Evolutionary conservation across 30 jellyfish, hydroid and myxozoan species (phyloP).

Genomic region (Clytia hemisphaerica): DNA sequence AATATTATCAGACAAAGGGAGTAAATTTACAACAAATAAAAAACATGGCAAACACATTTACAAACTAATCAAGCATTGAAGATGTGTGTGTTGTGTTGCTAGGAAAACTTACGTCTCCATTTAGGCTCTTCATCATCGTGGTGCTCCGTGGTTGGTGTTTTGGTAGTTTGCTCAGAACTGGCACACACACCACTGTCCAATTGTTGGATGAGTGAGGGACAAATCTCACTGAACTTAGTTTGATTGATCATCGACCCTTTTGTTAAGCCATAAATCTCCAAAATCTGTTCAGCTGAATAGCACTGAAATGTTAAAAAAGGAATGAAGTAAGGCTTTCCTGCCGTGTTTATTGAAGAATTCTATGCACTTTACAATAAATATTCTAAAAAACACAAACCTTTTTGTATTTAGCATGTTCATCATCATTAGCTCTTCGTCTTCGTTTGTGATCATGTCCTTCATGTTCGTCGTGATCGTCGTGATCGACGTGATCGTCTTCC

Average conservation of each 20-base stretch:
- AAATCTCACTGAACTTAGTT: conserved; percentile 44
- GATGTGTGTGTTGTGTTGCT: too few relatives aligned
- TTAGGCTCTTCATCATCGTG: too few relatives aligned
- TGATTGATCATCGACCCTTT: conserved; percentile 25
- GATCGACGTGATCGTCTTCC: too few relatives aligned
- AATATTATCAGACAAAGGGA: too few relatives aligned
- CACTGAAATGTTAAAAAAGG: conserved; percentile 39
- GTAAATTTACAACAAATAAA: too few relatives aligned
- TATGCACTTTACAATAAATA: neutral
- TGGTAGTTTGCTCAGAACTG: conserved; percentile 2
- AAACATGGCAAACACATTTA: too few relatives aligned
- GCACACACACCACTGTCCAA: conserved; percentile 78
- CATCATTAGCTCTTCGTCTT: conserved; percentile 46
- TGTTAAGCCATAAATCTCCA: conserved; percentile 34
- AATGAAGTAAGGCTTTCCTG: neutral
- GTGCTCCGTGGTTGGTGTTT: conserved; percentile 17
- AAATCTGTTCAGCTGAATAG: conserved; percentile 55
- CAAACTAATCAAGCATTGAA: too few relatives aligned
- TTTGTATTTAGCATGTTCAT: conserved; percentile 18
- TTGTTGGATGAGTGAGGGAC: conserved; percentile 80
- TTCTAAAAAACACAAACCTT: neutral
- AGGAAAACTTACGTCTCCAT: conserved; percentile 84
- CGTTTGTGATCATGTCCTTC: conserved; percentile 55
- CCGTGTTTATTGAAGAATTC: neutral
- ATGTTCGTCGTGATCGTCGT: neutral